Conservation (phyloP, 2,888 invertebrate genomes). For the Xestia ashworthii region DNA sequence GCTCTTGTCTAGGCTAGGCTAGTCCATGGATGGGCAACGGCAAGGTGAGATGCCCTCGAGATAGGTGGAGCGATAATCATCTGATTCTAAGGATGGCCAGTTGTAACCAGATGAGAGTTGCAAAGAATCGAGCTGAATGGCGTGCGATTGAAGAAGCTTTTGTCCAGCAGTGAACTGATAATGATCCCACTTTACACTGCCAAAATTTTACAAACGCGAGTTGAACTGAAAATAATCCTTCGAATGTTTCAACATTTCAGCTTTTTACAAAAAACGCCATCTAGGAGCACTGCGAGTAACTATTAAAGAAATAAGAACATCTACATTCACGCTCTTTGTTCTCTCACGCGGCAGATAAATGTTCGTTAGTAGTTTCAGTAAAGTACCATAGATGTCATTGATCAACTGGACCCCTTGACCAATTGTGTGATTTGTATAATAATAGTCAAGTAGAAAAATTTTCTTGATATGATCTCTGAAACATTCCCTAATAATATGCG, state of each 20-base stretch:
- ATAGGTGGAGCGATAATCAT: not conserved
- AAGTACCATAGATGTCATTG: conserved; percentile 29
- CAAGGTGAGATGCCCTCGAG: not conserved
- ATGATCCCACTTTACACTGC: not conserved
- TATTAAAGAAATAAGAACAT: not conserved
- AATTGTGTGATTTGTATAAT: too few relatives aligned
- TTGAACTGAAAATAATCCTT: not conserved
- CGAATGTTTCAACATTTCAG: not conserved
- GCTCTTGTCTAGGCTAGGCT: too few relatives aligned
- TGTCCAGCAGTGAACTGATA: not conserved
- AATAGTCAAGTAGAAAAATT: too few relatives aligned
- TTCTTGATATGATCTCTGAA: too few relatives aligned
- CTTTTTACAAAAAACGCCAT: conserved; percentile 39
- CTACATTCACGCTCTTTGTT: too few relatives aligned
- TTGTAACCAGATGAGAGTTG: not conserved
- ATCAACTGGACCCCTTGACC: too few relatives aligned
- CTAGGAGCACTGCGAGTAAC: not conserved
- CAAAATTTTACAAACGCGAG: not conserved
- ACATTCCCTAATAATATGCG: too few relatives aligned
- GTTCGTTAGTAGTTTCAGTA: conserved; percentile 3
- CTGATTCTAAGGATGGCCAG: not conserved
- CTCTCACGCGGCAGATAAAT: not conserved
- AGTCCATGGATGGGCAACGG: too few relatives aligned
- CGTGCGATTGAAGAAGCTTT: not conserved
- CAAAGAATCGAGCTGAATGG: not conserved